These are phyloP conservation scores for Isotomurus palustris DNA, from an alignment of 2,888 invertebrate species.

Conservation along the genomic window DNA sequence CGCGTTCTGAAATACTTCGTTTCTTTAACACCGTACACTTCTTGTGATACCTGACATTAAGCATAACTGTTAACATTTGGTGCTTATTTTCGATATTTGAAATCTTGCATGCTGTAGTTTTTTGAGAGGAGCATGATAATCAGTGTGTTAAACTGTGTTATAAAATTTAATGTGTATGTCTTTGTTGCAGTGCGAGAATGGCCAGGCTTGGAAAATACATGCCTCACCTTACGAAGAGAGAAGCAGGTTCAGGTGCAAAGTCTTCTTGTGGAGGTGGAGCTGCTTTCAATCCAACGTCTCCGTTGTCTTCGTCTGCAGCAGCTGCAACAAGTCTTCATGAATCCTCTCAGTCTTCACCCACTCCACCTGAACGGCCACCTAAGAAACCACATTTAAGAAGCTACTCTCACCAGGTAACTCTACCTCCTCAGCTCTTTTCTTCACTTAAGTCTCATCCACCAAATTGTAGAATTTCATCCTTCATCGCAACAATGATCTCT, in stretches of 20 bases:
- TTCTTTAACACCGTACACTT: too few relatives aligned
- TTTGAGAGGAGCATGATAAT: too few relatives aligned
- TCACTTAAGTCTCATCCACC: background rate
- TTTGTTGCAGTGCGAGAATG: slow-evolving; percentile 39
- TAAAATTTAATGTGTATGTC: too few relatives aligned
- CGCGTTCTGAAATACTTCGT: too few relatives aligned
- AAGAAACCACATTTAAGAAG: slow-evolving; percentile 65
- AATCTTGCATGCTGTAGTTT: too few relatives aligned
- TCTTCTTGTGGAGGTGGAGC: slow-evolving; percentile 13
- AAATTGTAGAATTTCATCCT: background rate
- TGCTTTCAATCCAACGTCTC: background rate
- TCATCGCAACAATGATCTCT: too few relatives aligned
- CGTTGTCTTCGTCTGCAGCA: slow-evolving; percentile 7
- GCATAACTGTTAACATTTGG: too few relatives aligned
- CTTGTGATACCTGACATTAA: too few relatives aligned
- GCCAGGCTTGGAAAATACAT: slow-evolving; percentile 46
- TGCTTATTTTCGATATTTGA: too few relatives aligned
- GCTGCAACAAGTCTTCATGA: too few relatives aligned
- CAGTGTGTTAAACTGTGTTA: too few relatives aligned
- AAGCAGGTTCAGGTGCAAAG: slow-evolving; percentile 20
- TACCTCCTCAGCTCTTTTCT: background rate
- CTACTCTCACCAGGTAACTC: slow-evolving; percentile 43
- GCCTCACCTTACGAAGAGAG: slow-evolving; percentile 44
- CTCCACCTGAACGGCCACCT: slow-evolving; percentile 64
- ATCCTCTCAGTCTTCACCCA: slow-evolving; percentile 46